phyloP scores from a whole-genome alignment of 2,113 vertebrate species.

The Scomber colias region DNA sequence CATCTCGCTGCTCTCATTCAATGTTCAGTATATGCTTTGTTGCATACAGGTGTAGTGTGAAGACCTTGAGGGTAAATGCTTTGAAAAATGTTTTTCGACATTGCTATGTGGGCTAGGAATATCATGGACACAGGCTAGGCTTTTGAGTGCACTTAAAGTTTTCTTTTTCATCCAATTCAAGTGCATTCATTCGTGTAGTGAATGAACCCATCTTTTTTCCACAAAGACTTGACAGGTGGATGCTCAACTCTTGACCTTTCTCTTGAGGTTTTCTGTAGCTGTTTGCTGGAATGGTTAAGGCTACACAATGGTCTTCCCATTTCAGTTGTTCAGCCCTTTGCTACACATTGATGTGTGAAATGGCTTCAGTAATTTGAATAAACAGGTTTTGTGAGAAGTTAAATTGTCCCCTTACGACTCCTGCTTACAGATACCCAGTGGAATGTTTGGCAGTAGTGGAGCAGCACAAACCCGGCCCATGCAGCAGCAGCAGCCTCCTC shows the following conservation, averaged over 20 bases:
- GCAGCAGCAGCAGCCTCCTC: slow-evolving; percentile 88
- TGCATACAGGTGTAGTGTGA: not conserved
- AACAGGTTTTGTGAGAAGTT: not conserved
- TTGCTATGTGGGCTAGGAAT: not conserved
- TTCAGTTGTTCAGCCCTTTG: not conserved
- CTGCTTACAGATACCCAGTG: slow-evolving; percentile 92
- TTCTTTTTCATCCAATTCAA: slow-evolving; percentile 17
- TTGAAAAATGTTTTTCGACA: slow-evolving; percentile 12
- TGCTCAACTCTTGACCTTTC: not conserved
- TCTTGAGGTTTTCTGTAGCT: not conserved
- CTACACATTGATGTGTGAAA: not conserved
- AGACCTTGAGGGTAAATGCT: slow-evolving; percentile 34
- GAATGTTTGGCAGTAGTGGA: slow-evolving; percentile 97
- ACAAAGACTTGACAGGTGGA: not conserved
- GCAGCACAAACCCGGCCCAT: slow-evolving; percentile 96
- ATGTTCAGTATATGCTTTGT: not conserved
- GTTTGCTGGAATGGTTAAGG: not conserved
- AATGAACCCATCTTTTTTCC: not conserved
- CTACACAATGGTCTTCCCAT: not conserved
- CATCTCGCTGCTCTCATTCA: not conserved
- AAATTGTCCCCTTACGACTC: slow-evolving; percentile 8
- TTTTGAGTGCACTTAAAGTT: slow-evolving; percentile 10
- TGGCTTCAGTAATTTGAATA: not conserved
- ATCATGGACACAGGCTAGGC: not conserved
- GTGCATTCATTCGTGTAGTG: slow-evolving; percentile 6